Conservation (phyloP, 2,888 invertebrate species). For the Drosophila mettleri region DNA sequence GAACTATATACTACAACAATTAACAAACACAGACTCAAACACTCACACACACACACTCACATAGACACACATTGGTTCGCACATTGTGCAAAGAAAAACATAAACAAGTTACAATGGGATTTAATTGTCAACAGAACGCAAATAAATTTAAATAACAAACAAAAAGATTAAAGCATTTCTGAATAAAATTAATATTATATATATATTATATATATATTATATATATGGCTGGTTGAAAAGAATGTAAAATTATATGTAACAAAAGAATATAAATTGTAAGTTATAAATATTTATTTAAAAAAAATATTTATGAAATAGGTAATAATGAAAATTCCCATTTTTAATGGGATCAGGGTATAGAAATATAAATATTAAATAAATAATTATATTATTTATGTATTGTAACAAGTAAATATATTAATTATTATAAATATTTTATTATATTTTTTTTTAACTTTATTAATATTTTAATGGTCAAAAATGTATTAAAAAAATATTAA, state of each 20-base stretch:
- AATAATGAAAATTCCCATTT: too few species aligned
- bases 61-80: not conserved
- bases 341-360: too few species aligned
- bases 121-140: constrained; percentile 2
- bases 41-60: not conserved
- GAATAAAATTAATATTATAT: not conserved
- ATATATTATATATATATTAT: too few species aligned
- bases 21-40: constrained; percentile 3
- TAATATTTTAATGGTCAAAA: too few species aligned
- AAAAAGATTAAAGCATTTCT: not conserved
- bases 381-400: too few species aligned
- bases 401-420: too few species aligned
- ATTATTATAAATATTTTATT: too few species aligned
- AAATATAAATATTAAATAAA: too few species aligned
- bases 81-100: constrained; percentile 21
- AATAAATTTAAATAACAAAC: constrained; percentile 13
- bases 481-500: too few species aligned
- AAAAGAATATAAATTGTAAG: not conserved
- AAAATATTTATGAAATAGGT: too few species aligned
- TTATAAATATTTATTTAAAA: not conserved
- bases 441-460: too few species aligned
- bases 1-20: constrained; percentile 26
- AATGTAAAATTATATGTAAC: not conserved
- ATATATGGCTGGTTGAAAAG: too few species aligned
- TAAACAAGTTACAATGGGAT: constrained; percentile 46